Conservation (phyloP, 2,113 vertebrate genomes). For the Pteropus alecto region DNA sequence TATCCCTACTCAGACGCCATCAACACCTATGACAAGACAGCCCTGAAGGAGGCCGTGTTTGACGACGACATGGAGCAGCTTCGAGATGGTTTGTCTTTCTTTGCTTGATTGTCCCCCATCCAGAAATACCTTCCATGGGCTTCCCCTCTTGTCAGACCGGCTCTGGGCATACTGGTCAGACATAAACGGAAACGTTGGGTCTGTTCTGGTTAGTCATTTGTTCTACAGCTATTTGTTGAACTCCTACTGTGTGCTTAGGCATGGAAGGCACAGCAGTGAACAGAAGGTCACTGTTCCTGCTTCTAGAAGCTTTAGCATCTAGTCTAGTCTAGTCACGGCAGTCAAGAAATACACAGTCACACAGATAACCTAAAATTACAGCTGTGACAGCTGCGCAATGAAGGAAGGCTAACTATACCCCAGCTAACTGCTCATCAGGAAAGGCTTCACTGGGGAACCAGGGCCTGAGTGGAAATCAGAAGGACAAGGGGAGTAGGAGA, state of each 20-base stretch:
- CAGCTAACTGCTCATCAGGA: background rate
- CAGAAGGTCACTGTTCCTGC: background rate
- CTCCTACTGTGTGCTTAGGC: background rate
- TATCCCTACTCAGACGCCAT: slow-evolving; percentile 94
- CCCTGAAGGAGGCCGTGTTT: slow-evolving; percentile 97
- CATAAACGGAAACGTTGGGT: background rate
- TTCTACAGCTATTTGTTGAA: background rate
- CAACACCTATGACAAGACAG: slow-evolving; percentile 94
- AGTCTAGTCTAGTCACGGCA: accelerated
- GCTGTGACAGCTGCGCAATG: no score
- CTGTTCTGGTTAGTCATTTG: background rate
- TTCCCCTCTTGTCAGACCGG: background rate
- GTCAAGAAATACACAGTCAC: background rate
- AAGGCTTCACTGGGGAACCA: background rate
- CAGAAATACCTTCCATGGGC: background rate
- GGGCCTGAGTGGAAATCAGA: background rate
- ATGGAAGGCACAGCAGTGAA: background rate
- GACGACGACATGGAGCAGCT: slow-evolving; percentile 99
- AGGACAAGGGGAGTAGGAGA: background rate
- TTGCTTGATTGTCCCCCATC: background rate
- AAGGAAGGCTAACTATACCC: background rate
- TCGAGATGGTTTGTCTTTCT: slow-evolving; percentile 89
- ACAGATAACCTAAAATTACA: background rate
- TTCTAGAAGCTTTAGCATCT: background rate
- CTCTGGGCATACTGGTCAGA: background rate